phyloP scores from a whole-genome alignment of 2,113 vertebrate genomes.

The Barbus barbus region DNA sequence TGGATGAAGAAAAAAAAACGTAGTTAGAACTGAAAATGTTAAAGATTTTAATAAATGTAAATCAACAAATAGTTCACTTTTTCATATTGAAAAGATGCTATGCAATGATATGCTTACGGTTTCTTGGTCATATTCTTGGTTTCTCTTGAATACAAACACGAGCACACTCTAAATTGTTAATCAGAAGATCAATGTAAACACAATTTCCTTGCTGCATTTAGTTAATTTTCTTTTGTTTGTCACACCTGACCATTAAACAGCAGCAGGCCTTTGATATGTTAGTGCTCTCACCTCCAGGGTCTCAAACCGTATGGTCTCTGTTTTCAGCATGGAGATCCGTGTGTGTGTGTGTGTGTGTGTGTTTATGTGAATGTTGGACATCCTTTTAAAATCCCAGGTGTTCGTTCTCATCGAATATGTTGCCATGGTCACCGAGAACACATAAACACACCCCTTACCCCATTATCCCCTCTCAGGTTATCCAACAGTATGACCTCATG shows the following conservation, averaged over 20 bases:
- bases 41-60: too few species aligned
- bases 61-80: too few species aligned
- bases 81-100: too few species aligned
- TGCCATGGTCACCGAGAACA: slow-evolving; percentile 9
- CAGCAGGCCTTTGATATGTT: slow-evolving; percentile 39
- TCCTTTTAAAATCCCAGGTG: slow-evolving; percentile 37
- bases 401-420: slow-evolving; percentile 5
- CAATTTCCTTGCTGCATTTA: neutral
- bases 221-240: slow-evolving; percentile 29
- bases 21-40: too few species aligned
- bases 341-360: slow-evolving; percentile 13
- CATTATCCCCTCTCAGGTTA: slow-evolving; percentile 34
- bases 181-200: neutral
- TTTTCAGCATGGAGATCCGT: neutral
- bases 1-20: too few species aligned
- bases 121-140: neutral
- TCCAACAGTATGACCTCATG: slow-evolving; percentile 32
- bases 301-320: slow-evolving; percentile 26
- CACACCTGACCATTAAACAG: slow-evolving; percentile 21
- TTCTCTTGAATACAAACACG: neutral
- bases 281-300: slow-evolving; percentile 8
- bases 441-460: slow-evolving; percentile 18
- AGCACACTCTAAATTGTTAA: neutral
- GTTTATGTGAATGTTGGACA: neutral
- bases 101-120: neutral